phyloP scores from a whole-genome alignment of 1,140 invertebrate species.

The Stratiolaelaps scimitus region DNA sequence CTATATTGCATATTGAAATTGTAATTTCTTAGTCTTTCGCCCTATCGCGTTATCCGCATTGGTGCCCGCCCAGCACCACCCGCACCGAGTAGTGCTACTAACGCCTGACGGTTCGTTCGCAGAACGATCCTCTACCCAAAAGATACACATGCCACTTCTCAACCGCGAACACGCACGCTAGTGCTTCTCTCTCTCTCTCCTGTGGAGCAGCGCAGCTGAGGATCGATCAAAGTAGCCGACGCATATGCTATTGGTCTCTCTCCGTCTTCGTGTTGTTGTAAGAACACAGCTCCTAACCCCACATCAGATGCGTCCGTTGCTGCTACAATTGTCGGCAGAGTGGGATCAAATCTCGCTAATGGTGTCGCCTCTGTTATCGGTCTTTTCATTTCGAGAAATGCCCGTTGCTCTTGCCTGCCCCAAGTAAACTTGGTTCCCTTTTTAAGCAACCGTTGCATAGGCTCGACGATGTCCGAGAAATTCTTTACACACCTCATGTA shows the following conservation, averaged over 20 bases:
- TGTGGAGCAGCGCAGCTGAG: not conserved
- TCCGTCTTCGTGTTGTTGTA: not conserved
- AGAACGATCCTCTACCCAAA: not conserved
- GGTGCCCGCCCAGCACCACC: not conserved
- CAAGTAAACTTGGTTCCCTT: too few relatives aligned
- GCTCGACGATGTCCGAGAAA: too few relatives aligned
- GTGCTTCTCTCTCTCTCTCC: constrained; percentile 2
- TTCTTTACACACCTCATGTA: too few relatives aligned
- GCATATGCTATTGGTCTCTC: not conserved
- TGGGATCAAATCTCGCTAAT: not conserved
- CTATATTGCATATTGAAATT: not conserved
- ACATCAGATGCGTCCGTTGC: constrained; percentile 17
- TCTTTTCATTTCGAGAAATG: not conserved
- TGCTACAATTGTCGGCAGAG: not conserved
- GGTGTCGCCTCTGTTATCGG: not conserved
- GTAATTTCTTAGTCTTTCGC: not conserved
- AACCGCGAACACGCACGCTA: not conserved
- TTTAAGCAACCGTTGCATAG: too few relatives aligned
- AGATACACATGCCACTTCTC: constrained; percentile 8
- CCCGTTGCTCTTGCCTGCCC: not conserved
- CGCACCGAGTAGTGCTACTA: not conserved
- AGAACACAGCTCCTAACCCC: not conserved
- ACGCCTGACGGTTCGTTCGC: not conserved
- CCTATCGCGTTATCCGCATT: not conserved
- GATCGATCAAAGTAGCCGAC: not conserved